A percentile compares a stretch with the other conserved stretches of the same genome.
These are phyloP conservation scores for Drosophila macrospina DNA, from an alignment of 2,888 invertebrate genomes.

Conservation along the genomic window DNA sequence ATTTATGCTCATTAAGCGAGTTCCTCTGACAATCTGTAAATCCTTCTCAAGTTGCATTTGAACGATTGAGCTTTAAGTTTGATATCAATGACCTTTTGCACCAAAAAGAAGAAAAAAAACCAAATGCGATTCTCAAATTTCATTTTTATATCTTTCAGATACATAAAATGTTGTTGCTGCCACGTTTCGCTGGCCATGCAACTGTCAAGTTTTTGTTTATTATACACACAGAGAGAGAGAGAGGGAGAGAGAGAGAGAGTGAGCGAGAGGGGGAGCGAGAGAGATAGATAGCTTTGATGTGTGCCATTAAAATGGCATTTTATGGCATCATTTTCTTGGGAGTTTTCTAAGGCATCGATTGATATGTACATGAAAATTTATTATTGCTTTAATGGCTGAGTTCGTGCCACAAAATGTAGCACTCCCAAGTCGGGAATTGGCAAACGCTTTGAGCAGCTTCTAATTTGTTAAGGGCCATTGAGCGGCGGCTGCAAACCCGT, in stretches of 20 bases:
- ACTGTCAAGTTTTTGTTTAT: slow-evolving; percentile 33
- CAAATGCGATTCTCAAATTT: neutral
- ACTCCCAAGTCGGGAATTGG: slow-evolving; percentile 12
- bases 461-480: slow-evolving; percentile 46
- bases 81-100: neutral
- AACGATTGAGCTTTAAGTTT: slow-evolving; percentile 1
- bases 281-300: slow-evolving; percentile 10
- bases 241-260: neutral
- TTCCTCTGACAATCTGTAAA: neutral
- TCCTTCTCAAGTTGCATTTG: neutral
- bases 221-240: neutral
- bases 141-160: slow-evolving; percentile 8
- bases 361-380: slow-evolving; percentile 60
- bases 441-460: slow-evolving; percentile 28
- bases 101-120: neutral
- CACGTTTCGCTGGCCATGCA: slow-evolving; percentile 3
- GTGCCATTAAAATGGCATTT: slow-evolving; percentile 57
- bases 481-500: slow-evolving; percentile 15
- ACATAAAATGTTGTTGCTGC: slow-evolving; percentile 11
- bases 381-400: slow-evolving; percentile 50
- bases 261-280: neutral
- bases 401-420: slow-evolving; percentile 21
- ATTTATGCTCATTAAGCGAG: too few species aligned
- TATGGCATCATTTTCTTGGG: slow-evolving; percentile 35
- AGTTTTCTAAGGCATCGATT: slow-evolving; percentile 44